A percentile compares a stretch with the other conserved stretches of the same genome.
Conservation (phyloP, 2,797 vertebrate genomes). For the Gymnothorax javanicus region DNA sequence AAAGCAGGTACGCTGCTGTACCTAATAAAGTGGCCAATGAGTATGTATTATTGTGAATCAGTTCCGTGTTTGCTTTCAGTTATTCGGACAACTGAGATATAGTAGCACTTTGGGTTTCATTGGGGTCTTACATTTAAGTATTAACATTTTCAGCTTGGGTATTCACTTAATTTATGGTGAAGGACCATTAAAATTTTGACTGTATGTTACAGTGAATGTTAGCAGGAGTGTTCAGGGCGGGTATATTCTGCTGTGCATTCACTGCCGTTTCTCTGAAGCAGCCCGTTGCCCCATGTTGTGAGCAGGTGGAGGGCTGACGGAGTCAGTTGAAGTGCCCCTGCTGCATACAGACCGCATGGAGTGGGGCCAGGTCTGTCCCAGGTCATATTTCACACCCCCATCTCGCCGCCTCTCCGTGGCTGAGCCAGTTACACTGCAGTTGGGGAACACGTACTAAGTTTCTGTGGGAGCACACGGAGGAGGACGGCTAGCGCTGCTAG, state of each 20-base stretch:
- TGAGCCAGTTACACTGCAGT: not conserved
- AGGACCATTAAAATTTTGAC: not conserved
- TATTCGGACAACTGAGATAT: not conserved
- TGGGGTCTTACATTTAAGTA: not conserved
- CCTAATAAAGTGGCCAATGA: too few species aligned
- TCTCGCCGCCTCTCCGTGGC: not conserved
- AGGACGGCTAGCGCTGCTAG: not conserved
- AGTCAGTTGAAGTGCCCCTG: not conserved
- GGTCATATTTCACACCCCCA: not conserved
- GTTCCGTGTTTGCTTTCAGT: not conserved
- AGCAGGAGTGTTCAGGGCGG: not conserved
- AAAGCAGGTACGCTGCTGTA: too few species aligned
- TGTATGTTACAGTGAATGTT: not conserved
- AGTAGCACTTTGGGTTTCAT: not conserved
- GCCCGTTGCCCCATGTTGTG: not conserved
- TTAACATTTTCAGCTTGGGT: not conserved
- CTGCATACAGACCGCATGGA: not conserved
- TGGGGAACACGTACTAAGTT: conserved; percentile 8
- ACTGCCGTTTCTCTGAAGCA: not conserved
- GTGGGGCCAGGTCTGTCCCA: not conserved
- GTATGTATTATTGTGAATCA: not conserved
- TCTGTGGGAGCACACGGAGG: conserved; percentile 27
- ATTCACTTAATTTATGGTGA: not conserved
- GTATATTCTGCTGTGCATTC: not conserved
- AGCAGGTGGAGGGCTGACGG: not conserved